Percentiles rank a stretch among this genome's conserved stretches.
Evolutionary conservation across 2,888 invertebrate species (phyloP).

Genomic region (Andrena minutula): DNA sequence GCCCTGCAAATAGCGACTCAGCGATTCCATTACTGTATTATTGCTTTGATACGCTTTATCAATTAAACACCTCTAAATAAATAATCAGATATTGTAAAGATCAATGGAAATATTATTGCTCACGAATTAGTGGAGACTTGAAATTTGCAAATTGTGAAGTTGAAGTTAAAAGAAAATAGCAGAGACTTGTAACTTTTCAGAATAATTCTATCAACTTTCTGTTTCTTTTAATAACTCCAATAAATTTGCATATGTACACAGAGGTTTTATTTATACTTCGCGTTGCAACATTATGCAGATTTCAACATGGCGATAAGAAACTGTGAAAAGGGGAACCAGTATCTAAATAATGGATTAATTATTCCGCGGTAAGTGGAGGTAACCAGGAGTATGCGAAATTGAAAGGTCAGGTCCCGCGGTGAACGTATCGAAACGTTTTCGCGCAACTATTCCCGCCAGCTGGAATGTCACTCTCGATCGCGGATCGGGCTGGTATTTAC

Average conservation of each 20-base stretch:
- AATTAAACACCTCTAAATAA: neutral
- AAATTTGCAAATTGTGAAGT: too few species aligned
- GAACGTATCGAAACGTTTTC: slow-evolving; percentile 16
- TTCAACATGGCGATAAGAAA: neutral
- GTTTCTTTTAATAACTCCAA: too few species aligned
- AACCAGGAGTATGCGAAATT: slow-evolving; percentile 1
- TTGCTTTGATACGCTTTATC: neutral
- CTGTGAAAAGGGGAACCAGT: neutral
- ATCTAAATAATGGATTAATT: neutral
- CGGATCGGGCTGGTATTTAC: slow-evolving; percentile 33
- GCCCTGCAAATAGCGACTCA: neutral
- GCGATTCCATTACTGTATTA: neutral
- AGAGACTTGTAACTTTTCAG: too few species aligned
- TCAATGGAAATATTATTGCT: too few species aligned
- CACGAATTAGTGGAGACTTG: too few species aligned
- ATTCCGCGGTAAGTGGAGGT: neutral
- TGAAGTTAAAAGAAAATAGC: too few species aligned
- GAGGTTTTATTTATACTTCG: neutral
- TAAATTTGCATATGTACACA: too few species aligned
- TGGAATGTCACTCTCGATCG: slow-evolving; percentile 21
- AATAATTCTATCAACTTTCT: too few species aligned
- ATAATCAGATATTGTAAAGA: neutral
- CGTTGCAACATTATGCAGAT: too few species aligned
- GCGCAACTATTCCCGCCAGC: slow-evolving; percentile 5
- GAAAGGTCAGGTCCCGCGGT: slow-evolving; percentile 9